Conservation (phyloP, 2,797 vertebrate species). For the Leptatherina wallacei region DNA sequence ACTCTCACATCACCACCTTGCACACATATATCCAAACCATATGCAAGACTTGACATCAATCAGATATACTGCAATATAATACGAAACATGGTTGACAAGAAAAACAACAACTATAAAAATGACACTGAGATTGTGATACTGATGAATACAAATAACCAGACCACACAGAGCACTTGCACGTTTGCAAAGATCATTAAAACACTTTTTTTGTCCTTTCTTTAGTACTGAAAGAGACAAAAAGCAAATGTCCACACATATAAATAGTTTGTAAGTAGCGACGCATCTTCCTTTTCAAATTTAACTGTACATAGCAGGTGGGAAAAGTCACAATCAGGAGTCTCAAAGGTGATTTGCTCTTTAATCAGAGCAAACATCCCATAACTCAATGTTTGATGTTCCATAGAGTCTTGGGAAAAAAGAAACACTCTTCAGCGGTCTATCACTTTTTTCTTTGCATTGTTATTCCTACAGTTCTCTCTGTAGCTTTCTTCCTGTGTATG, state of each 20-base stretch:
- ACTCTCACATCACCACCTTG: constrained; percentile 78
- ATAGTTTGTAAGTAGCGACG: constrained; percentile 81
- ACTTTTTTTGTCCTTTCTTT: constrained; percentile 51
- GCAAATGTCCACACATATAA: constrained; percentile 79
- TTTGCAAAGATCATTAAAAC: constrained; percentile 55
- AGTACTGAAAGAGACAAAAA: constrained; percentile 63
- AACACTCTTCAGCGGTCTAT: constrained; percentile 25
- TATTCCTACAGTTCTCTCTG: constrained; percentile 32
- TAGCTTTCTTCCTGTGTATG: constrained; percentile 47
- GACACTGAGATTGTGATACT: constrained; percentile 69
- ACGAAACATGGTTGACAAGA: constrained; percentile 72
- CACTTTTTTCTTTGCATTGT: constrained; percentile 23
- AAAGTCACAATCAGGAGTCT: constrained; percentile 43
- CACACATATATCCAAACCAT: constrained; percentile 84
- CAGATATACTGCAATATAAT: constrained; percentile 88
- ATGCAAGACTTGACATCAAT: constrained; percentile 85
- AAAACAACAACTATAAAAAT: constrained; percentile 56
- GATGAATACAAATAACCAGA: constrained; percentile 62
- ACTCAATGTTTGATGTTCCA: constrained; percentile 50
- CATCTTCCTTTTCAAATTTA: constrained; percentile 61
- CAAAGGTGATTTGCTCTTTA: constrained; percentile 37
- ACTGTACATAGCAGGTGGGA: constrained; percentile 68
- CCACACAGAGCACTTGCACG: constrained; percentile 52
- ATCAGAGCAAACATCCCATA: constrained; percentile 47
- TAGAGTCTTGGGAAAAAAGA: constrained; percentile 40